Percentiles rank a stretch among this genome's conserved stretches.
These are phyloP conservation scores for Nematopogon swammerdamellus DNA, from an alignment of 2,888 invertebrate genomes.

Conservation along the genomic window DNA sequence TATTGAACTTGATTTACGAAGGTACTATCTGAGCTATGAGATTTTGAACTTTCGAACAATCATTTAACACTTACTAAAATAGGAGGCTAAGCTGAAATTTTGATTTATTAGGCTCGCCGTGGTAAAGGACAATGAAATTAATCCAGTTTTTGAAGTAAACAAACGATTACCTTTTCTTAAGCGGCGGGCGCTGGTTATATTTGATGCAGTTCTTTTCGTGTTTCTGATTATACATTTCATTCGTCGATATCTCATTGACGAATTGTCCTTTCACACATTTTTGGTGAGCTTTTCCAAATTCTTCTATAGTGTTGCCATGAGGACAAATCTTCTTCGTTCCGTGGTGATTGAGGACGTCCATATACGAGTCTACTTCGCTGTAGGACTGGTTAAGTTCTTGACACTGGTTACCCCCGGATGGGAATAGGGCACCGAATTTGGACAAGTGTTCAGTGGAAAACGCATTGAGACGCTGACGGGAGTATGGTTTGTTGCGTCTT, in stretches of 20 bases:
- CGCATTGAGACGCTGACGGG: slow-evolving; percentile 52
- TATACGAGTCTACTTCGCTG: slow-evolving; percentile 47
- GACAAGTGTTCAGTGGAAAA: slow-evolving; percentile 51
- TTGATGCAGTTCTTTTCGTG: slow-evolving; percentile 52
- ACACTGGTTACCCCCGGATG: slow-evolving; percentile 46
- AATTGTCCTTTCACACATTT: slow-evolving; percentile 46
- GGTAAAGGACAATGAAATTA: no score
- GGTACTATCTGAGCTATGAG: no score
- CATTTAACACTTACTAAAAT: no score
- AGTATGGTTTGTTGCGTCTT: slow-evolving; percentile 52
- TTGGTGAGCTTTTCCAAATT: slow-evolving; percentile 50
- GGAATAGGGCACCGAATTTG: slow-evolving; percentile 48
- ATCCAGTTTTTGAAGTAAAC: no score
- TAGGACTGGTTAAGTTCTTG: slow-evolving; percentile 48
- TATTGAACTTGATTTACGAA: no score
- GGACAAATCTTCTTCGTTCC: slow-evolving; percentile 35
- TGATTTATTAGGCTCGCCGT: no score
- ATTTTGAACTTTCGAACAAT: no score
- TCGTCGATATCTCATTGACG: slow-evolving; percentile 18
- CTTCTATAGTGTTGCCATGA: slow-evolving; percentile 45
- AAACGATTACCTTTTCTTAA: slow-evolving; percentile 33
- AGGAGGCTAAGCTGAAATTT: no score
- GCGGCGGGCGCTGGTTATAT: slow-evolving; percentile 46
- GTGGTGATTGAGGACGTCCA: slow-evolving; percentile 41
- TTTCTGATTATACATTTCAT: slow-evolving; percentile 33